Evolutionary conservation across 2,113 vertebrate genomes (phyloP).

Genomic region (Cyphotilapia sp.): DNA sequence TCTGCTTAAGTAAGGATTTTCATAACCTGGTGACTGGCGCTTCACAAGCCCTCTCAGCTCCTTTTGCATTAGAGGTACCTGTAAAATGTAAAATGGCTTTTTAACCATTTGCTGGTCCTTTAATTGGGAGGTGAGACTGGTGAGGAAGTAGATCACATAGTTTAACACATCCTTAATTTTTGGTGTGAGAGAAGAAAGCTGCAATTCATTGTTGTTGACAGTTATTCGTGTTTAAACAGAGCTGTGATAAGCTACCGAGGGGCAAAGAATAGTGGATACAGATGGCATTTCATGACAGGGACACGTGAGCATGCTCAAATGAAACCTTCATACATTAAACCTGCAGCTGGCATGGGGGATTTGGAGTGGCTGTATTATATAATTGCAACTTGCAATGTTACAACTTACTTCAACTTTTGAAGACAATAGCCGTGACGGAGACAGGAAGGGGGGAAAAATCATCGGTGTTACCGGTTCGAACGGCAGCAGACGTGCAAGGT

Average conservation of each 20-base stretch:
- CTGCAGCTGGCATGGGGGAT: background rate
- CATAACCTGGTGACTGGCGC: constrained; percentile 6
- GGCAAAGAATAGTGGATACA: background rate
- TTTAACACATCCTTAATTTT: constrained; percentile 7
- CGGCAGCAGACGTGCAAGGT: background rate
- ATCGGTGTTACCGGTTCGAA: background rate
- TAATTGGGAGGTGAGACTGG: background rate
- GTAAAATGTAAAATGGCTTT: constrained; percentile 5
- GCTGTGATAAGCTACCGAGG: background rate
- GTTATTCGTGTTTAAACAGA: background rate
- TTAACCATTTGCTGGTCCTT: constrained; percentile 21
- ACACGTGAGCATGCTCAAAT: constrained; percentile 4
- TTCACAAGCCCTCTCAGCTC: background rate
- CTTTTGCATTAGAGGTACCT: background rate
- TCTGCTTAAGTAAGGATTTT: constrained; percentile 53
- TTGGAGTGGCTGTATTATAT: constrained; percentile 7
- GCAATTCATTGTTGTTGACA: background rate
- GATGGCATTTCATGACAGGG: background rate
- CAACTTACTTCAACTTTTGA: constrained; percentile 7
- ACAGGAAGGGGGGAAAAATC: background rate
- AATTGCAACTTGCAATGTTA: background rate
- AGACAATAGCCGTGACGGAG: background rate
- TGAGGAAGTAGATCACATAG: background rate
- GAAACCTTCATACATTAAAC: constrained; percentile 18
- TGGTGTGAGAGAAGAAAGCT: background rate